phyloP scores from a whole-genome alignment of 2,797 vertebrate species.

The Urosaurus nigricauda region DNA sequence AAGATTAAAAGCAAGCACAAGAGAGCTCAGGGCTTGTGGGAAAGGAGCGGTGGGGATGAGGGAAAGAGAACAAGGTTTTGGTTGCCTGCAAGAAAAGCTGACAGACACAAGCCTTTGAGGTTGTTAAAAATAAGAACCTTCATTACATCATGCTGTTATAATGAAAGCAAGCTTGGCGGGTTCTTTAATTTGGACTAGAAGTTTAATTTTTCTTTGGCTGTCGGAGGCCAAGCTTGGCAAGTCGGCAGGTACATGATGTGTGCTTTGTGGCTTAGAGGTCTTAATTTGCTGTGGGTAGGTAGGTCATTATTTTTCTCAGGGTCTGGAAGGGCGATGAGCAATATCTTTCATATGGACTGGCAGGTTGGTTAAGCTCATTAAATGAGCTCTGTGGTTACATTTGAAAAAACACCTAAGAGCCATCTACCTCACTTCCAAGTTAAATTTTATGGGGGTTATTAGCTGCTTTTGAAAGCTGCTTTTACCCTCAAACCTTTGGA shows the following conservation, averaged over 20 bases:
- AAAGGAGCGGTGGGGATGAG: conserved; percentile 2
- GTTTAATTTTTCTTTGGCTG: conserved; percentile 55
- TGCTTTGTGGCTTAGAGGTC: background rate
- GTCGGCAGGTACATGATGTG: conserved; percentile 22
- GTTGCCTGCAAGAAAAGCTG: conserved; percentile 58
- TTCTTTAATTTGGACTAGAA: conserved; percentile 63
- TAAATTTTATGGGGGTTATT: background rate
- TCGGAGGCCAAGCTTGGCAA: background rate
- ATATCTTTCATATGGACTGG: conserved; percentile 13
- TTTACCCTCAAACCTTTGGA: background rate
- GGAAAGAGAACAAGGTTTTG: conserved; percentile 44
- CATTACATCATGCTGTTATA: conserved; percentile 56
- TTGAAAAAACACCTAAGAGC: background rate
- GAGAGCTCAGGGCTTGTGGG: conserved; percentile 47
- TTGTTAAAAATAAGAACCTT: conserved; percentile 58
- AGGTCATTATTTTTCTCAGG: conserved; percentile 25
- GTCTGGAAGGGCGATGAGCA: conserved; percentile 23
- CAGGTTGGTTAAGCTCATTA: conserved; percentile 17
- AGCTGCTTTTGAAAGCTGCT: background rate
- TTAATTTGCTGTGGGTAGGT: conserved; percentile 31
- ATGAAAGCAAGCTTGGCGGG: conserved; percentile 49
- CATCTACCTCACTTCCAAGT: background rate
- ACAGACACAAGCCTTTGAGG: conserved; percentile 62
- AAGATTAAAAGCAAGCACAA: conserved; percentile 64
- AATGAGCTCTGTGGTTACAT: background rate